phyloP scores from a whole-genome alignment of 2,888 invertebrate species.

The Acanthosepion pharaonis region DNA sequence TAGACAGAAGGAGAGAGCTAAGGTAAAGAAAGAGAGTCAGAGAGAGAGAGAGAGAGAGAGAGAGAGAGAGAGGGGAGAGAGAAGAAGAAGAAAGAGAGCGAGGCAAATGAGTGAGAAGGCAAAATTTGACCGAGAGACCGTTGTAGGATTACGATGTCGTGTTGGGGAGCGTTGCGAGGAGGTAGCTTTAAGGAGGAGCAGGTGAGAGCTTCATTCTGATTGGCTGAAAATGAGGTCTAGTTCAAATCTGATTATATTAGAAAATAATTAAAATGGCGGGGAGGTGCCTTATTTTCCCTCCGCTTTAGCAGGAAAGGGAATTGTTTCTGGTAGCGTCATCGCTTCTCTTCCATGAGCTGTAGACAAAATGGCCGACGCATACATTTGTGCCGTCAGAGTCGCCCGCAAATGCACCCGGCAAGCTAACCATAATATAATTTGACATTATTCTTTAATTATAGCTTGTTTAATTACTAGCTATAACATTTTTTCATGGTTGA shows the following conservation, averaged over 20 bases:
- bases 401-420: neutral
- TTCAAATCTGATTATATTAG: neutral
- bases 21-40: neutral
- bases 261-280: neutral
- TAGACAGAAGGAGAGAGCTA: neutral
- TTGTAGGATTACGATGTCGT: neutral
- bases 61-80: neutral
- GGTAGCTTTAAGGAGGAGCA: neutral
- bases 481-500: no score
- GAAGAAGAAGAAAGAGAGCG: no score
- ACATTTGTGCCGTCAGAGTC: neutral
- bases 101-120: neutral
- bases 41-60: neutral
- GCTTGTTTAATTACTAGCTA: no score
- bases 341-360: no score
- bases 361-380: neutral
- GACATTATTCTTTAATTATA: no score
- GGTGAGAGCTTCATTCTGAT: neutral
- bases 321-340: neutral
- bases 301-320: neutral
- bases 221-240: slow-evolving; percentile 14
- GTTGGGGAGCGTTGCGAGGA: neutral
- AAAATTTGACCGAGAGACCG: neutral
- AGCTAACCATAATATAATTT: neutral
- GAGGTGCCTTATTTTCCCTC: neutral